phyloP scores from a whole-genome alignment of 92 coral and sea anemone species.

The Bergia sp. region DNA sequence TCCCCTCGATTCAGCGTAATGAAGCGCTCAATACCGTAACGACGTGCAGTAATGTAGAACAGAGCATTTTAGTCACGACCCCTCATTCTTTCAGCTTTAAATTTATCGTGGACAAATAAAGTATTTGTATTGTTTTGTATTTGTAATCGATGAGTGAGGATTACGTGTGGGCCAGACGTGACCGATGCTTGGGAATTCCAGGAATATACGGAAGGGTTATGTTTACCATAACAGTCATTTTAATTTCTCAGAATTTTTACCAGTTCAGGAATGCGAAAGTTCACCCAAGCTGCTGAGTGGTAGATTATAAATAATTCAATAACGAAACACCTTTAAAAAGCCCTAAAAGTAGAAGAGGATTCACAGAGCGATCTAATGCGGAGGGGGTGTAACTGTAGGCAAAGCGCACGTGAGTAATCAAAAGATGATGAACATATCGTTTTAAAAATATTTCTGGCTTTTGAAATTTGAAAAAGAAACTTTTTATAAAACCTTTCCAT shows the following conservation, averaged over 20 bases:
- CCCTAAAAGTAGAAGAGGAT: background rate
- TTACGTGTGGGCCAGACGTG: background rate
- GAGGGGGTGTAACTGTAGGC: background rate
- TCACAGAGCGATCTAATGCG: background rate
- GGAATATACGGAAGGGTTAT: conserved; percentile 12
- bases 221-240: background rate
- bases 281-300: background rate
- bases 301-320: background rate
- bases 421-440: background rate
- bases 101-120: too few relatives aligned
- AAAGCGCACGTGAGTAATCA: background rate
- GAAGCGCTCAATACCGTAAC: too few relatives aligned
- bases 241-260: background rate
- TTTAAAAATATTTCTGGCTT: too few relatives aligned
- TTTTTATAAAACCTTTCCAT: too few relatives aligned
- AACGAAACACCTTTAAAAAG: background rate
- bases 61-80: too few relatives aligned
- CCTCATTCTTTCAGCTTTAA: too few relatives aligned
- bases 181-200: background rate
- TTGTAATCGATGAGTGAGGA: background rate
- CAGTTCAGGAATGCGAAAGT: background rate
- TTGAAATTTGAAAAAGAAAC: background rate
- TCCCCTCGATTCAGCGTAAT: too few relatives aligned
- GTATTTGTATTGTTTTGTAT: too few relatives aligned
- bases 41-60: too few relatives aligned